A percentile compares a stretch with the other conserved stretches of the same genome.
phyloP scores from a whole-genome alignment of 92 coral and sea anemone species.

The Micromussa lordhowensis region DNA sequence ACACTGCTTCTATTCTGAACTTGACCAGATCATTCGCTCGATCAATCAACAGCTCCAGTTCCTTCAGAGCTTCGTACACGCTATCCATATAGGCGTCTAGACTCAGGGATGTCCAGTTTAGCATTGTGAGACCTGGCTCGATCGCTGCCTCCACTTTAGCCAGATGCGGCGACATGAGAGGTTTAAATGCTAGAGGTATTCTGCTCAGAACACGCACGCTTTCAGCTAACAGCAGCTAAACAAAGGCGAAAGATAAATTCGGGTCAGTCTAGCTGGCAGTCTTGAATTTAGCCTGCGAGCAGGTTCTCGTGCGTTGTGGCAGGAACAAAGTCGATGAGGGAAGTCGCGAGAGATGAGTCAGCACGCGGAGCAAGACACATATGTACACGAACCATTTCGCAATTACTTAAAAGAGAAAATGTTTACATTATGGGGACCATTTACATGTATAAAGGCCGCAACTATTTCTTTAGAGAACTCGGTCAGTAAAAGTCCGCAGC shows the following conservation, averaged over 20 bases:
- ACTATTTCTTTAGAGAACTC: too few relatives aligned
- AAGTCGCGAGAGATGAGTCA: too few relatives aligned
- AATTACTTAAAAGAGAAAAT: background rate
- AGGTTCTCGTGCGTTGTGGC: too few relatives aligned
- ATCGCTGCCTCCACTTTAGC: constrained; percentile 93
- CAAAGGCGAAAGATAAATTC: background rate
- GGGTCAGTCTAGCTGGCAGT: background rate
- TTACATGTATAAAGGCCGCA: background rate
- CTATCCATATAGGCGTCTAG: constrained; percentile 82
- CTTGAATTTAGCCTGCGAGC: too few relatives aligned
- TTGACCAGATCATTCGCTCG: constrained; percentile 90
- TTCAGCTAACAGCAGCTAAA: constrained; percentile 83
- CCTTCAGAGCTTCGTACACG: constrained; percentile 86
- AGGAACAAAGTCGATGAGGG: too few relatives aligned
- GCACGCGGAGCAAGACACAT: too few relatives aligned
- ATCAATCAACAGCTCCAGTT: constrained; percentile 80
- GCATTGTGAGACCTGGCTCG: constrained; percentile 94
- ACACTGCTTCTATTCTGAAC: constrained; percentile 90
- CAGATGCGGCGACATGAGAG: constrained; percentile 93
- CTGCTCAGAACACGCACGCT: constrained; percentile 75
- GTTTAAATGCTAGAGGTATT: constrained; percentile 85
- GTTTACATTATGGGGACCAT: too few relatives aligned
- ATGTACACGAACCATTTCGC: background rate
- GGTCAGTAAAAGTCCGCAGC: too few relatives aligned
- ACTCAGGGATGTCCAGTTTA: constrained; percentile 95